Evolutionary conservation across 1,140 invertebrate genomes (phyloP).

Genomic region (Stegodyphus dumicola): DNA sequence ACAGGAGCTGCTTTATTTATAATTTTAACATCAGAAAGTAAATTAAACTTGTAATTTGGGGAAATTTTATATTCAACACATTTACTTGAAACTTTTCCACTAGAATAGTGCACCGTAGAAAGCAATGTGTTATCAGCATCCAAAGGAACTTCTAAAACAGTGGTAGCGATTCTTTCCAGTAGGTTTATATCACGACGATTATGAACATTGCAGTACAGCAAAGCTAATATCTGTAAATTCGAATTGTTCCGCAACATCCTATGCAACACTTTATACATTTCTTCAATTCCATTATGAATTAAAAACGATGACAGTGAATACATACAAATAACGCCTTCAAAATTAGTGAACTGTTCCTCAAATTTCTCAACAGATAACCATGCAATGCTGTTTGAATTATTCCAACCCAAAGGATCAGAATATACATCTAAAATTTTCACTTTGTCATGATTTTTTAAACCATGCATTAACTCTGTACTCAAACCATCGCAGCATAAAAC

Average conservation of each 20-base stretch:
- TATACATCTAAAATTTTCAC: constrained; percentile 4
- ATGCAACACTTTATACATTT: constrained; percentile 25
- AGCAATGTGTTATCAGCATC: background rate
- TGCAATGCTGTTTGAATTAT: background rate
- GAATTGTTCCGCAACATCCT: constrained; percentile 13
- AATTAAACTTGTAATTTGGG: background rate
- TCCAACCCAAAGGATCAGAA: constrained; percentile 4
- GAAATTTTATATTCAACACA: constrained; percentile 22
- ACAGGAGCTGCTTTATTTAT: background rate
- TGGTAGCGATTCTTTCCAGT: constrained; percentile 14
- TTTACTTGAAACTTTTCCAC: constrained; percentile 19
- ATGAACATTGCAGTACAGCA: constrained; percentile 34
- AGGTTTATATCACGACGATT: constrained; percentile 8
- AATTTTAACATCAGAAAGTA: background rate
- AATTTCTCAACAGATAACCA: background rate
- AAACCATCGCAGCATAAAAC: background rate
- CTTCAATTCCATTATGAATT: background rate
- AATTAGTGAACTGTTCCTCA: background rate
- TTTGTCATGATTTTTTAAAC: background rate
- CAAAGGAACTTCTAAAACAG: background rate
- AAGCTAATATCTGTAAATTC: constrained; percentile 36
- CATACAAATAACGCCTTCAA: constrained; percentile 25
- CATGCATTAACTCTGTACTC: background rate
- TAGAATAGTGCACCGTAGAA: constrained; percentile 9
- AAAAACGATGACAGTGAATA: constrained; percentile 34